Evolutionary conservation across 2,888 invertebrate species (phyloP).

Genomic region (Eupelmus urozonus): DNA sequence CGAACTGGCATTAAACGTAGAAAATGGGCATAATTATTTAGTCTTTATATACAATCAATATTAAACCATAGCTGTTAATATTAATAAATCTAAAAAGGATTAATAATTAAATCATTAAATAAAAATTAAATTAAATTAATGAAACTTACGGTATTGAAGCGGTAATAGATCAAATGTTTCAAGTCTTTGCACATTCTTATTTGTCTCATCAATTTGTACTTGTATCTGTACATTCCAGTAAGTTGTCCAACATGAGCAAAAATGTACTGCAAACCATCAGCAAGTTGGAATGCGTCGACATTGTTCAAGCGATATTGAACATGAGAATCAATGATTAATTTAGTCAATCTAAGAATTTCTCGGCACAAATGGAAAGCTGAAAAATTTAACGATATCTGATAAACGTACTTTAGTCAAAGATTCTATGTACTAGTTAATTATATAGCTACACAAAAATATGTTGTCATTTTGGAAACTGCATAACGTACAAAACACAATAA

Average conservation of each 20-base stretch:
- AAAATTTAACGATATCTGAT: conserved; percentile 60
- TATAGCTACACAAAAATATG: conserved; percentile 6
- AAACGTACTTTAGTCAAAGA: neutral
- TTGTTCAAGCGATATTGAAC: conserved; percentile 99
- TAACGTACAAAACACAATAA: conserved; percentile 25
- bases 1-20: neutral
- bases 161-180: conserved; percentile 99
- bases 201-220: conserved; percentile 98
- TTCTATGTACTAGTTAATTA: neutral
- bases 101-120: neutral
- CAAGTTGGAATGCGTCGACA: conserved; percentile 98
- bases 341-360: conserved; percentile 98
- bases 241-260: conserved; percentile 99
- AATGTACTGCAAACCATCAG: conserved; percentile 99
- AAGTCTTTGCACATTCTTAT: conserved; percentile 99
- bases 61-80: neutral
- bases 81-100: neutral
- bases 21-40: neutral
- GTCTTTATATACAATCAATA: too few relatives aligned
- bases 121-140: neutral
- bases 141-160: conserved; percentile 94
- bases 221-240: conserved; percentile 99
- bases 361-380: conserved; percentile 98
- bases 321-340: conserved; percentile 98
- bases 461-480: conserved; percentile 58